Conservation (phyloP, 2,888 invertebrate genomes). For the Cheilosia variabilis region DNA sequence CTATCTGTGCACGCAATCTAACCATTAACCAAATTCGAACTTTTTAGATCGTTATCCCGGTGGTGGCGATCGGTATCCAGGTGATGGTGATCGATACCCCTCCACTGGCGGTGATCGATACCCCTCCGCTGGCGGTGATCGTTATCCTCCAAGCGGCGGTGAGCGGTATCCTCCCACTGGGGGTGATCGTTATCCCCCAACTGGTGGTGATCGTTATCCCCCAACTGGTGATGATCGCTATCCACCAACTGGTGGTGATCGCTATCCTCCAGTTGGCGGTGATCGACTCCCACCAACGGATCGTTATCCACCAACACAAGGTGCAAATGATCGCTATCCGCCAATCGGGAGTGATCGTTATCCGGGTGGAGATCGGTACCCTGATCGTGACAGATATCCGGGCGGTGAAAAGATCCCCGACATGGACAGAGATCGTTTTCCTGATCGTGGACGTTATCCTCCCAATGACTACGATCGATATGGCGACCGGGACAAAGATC, state of each 20-base stretch:
- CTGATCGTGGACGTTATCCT: slow-evolving; percentile 77
- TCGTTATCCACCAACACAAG: slow-evolving; percentile 81
- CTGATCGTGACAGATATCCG: slow-evolving; percentile 82
- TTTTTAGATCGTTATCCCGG: slow-evolving; percentile 82
- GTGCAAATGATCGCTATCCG: slow-evolving; percentile 81
- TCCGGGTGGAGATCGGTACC: slow-evolving; percentile 84
- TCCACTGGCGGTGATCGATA: slow-evolving; percentile 81
- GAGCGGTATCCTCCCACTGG: slow-evolving; percentile 80
- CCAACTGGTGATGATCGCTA: slow-evolving; percentile 79
- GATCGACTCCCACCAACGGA: slow-evolving; percentile 80
- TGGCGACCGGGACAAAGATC: slow-evolving; percentile 78
- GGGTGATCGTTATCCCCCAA: slow-evolving; percentile 83
- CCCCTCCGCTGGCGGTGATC: slow-evolving; percentile 81
- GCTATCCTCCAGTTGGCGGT: slow-evolving; percentile 80
- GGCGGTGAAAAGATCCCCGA: slow-evolving; percentile 84
- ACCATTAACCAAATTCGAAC: slow-evolving; percentile 59
- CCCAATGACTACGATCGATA: slow-evolving; percentile 73
- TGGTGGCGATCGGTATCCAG: slow-evolving; percentile 82
- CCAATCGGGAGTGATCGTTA: slow-evolving; percentile 78
- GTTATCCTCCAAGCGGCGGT: slow-evolving; percentile 84
- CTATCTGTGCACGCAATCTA: slow-evolving; percentile 46
- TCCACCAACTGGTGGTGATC: slow-evolving; percentile 79
- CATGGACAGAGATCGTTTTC: slow-evolving; percentile 48
- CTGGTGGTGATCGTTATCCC: slow-evolving; percentile 83
- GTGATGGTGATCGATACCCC: slow-evolving; percentile 82